Conservation (phyloP, 2,888 invertebrate genomes). For the Muscina levida region DNA sequence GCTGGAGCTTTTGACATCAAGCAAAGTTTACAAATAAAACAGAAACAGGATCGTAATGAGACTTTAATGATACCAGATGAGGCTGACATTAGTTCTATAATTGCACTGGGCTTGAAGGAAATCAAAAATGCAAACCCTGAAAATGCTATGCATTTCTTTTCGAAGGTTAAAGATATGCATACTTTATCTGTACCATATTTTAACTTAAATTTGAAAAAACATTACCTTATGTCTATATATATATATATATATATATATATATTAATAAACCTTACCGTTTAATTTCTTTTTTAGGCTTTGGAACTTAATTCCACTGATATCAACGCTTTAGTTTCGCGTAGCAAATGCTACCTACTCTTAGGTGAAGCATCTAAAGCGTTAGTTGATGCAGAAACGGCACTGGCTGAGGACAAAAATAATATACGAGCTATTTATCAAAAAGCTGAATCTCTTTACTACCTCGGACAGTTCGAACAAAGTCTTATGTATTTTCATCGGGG, state of each 20-base stretch:
- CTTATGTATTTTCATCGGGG: conserved; percentile 95
- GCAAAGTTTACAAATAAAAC: conserved; percentile 89
- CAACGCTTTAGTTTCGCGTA: conserved; percentile 92
- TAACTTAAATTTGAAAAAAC: too few species aligned
- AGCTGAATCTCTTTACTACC: conserved; percentile 94
- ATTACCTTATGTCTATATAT: too few species aligned
- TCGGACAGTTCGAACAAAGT: conserved; percentile 96
- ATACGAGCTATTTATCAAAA: conserved; percentile 91
- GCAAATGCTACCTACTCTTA: conserved; percentile 92
- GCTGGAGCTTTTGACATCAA: conserved; percentile 90
- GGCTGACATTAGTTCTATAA: conserved; percentile 87
- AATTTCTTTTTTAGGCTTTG: conserved; percentile 84
- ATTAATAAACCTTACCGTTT: too few species aligned
- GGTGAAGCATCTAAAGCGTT: conserved; percentile 92
- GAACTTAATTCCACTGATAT: conserved; percentile 92
- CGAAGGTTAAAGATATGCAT: too few species aligned
- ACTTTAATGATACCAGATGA: conserved; percentile 88
- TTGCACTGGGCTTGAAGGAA: conserved; percentile 88
- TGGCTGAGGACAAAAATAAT: conserved; percentile 86
- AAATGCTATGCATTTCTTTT: conserved; percentile 87
- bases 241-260: not conserved
- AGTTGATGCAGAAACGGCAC: conserved; percentile 88
- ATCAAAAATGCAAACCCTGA: conserved; percentile 87
- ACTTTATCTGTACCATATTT: conserved; percentile 17
- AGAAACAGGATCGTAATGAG: conserved; percentile 87